Percentiles rank a stretch among this genome's conserved stretches.
These are phyloP conservation scores for Lithosia quadra DNA, from an alignment of 2,888 invertebrate species.

Conservation along the genomic window DNA sequence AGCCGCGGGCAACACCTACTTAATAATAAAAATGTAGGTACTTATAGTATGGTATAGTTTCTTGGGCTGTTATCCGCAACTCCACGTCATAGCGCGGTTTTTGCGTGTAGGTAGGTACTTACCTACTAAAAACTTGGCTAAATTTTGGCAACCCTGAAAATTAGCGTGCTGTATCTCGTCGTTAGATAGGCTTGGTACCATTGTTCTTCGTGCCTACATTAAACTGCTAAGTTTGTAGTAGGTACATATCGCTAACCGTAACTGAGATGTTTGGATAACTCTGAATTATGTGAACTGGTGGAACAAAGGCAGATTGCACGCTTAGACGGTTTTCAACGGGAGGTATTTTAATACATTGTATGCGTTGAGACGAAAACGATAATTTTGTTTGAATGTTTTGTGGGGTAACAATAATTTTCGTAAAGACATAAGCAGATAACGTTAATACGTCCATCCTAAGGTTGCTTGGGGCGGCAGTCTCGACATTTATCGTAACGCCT, in stretches of 20 bases:
- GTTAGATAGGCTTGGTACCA: conserved; percentile 59
- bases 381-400: background rate
- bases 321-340: conserved; percentile 31
- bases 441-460: too few species aligned
- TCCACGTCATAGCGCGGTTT: too few species aligned
- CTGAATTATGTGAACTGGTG: conserved; percentile 44
- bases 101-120: too few species aligned
- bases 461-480: too few species aligned
- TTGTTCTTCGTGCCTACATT: conserved; percentile 57
- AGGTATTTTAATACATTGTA: conserved; percentile 9
- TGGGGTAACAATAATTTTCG: background rate
- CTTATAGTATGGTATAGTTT: too few species aligned
- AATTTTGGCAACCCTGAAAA: conserved; percentile 46
- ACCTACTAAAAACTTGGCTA: background rate
- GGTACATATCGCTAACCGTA: conserved; percentile 46
- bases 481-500: too few species aligned
- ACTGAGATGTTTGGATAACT: conserved; percentile 47
- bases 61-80: too few species aligned
- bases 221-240: conserved; percentile 46
- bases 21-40: too few species aligned
- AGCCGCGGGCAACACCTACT: too few species aligned
- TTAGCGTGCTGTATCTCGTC: conserved; percentile 54
- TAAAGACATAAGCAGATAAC: background rate
- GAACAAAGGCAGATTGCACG: conserved; percentile 34
- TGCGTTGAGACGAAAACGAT: background rate